Conservation (phyloP, 2,888 invertebrate species). For the Eilema sororculum region DNA sequence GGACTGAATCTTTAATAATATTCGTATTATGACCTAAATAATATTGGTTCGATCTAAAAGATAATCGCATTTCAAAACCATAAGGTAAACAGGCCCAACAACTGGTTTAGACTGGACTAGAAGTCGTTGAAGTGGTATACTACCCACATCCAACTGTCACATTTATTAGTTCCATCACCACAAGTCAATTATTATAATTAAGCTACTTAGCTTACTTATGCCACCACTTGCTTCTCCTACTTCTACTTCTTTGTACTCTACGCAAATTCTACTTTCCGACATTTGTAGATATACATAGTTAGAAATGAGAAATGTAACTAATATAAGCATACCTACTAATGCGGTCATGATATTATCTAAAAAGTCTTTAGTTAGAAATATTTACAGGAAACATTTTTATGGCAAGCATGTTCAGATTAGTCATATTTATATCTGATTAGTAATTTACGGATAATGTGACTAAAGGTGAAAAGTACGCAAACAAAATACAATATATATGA, state of each 20-base stretch:
- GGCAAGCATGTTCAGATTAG: neutral
- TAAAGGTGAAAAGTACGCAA: neutral
- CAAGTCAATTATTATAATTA: too few relatives aligned
- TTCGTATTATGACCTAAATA: too few relatives aligned
- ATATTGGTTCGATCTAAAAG: too few relatives aligned
- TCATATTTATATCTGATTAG: constrained; percentile 21
- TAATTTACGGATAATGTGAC: neutral
- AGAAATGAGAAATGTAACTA: neutral
- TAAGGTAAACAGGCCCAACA: too few relatives aligned
- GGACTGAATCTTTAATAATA: too few relatives aligned
- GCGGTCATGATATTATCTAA: neutral
- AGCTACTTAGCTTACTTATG: too few relatives aligned
- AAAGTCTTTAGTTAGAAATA: neutral
- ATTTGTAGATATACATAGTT: neutral
- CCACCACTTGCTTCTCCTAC: too few relatives aligned
- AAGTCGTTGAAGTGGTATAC: too few relatives aligned
- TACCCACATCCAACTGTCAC: neutral
- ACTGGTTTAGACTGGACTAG: too few relatives aligned
- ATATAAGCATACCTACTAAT: neutral
- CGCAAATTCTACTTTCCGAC: neutral
- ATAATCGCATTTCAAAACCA: too few relatives aligned
- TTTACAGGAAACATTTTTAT: neutral
- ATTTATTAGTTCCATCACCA: neutral
- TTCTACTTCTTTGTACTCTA: too few relatives aligned
- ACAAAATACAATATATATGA: neutral